Evolutionary conservation across 2,113 vertebrate species (phyloP).

Genomic region (Symphodus melops): DNA sequence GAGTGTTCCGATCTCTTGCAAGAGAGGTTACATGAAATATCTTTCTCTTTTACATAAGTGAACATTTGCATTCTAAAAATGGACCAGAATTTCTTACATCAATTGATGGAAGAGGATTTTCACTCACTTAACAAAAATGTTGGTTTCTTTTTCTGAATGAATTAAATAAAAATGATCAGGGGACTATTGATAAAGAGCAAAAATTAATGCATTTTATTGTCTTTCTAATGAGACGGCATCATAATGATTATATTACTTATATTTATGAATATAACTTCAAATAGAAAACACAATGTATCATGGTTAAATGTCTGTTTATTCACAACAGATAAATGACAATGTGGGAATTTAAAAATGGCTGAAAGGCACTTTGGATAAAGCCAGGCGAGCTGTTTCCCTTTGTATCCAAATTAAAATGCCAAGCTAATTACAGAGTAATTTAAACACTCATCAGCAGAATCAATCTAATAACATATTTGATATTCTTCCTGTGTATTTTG

Average conservation of each 20-base stretch:
- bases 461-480: not conserved
- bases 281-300: too few relatives aligned
- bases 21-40: slow-evolving; percentile 1
- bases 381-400: not conserved
- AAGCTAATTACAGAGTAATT: not conserved
- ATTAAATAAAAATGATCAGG: too few relatives aligned
- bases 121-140: too few relatives aligned
- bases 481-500: not conserved
- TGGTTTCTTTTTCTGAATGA: too few relatives aligned
- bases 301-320: too few relatives aligned
- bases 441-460: not conserved
- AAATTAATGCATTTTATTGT: too few relatives aligned
- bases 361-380: not conserved
- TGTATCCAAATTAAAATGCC: not conserved
- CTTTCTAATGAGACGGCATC: too few relatives aligned
- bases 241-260: too few relatives aligned
- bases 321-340: not conserved
- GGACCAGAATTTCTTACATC: too few relatives aligned
- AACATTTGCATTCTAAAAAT: not conserved
- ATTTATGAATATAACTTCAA: too few relatives aligned
- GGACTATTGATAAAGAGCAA: too few relatives aligned
- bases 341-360: not conserved
- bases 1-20: not conserved
- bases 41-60: not conserved
- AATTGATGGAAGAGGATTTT: too few relatives aligned